These are phyloP conservation scores for Schizothorax lantsangensis DNA, from an alignment of 2,797 vertebrate species.

Conservation along the genomic window DNA sequence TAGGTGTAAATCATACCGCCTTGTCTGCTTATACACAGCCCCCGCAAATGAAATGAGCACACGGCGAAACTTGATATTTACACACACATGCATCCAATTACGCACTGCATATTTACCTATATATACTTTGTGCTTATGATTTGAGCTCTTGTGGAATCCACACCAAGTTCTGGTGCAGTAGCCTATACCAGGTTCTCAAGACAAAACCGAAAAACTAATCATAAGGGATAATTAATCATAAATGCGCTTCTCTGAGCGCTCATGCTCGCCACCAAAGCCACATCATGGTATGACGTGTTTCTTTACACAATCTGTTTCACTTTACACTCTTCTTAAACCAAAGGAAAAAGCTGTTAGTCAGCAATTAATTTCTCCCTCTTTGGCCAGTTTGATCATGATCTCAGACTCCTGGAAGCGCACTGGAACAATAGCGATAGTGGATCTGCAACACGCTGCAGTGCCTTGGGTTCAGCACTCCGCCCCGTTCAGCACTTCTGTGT, in stretches of 20 bases:
- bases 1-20: background rate
- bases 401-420: constrained; percentile 20
- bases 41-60: background rate
- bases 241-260: background rate
- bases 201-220: background rate
- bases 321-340: constrained; percentile 56
- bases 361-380: constrained; percentile 67
- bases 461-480: constrained; percentile 6
- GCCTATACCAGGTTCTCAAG: background rate
- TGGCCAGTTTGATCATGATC: constrained; percentile 40
- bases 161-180: background rate
- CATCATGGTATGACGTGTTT: constrained; percentile 30
- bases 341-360: constrained; percentile 67
- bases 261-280: constrained; percentile 21
- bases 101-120: constrained; percentile 8
- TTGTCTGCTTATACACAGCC: background rate
- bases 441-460: constrained; percentile 50
- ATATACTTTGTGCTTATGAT: background rate
- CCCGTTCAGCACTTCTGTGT: constrained; percentile 6
- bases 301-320: constrained; percentile 50
- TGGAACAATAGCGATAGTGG: constrained; percentile 51
- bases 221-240: background rate
- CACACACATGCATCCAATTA: constrained; percentile 42
- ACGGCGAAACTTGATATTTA: constrained; percentile 15
- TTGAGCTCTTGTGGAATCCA: constrained; percentile 3